A percentile compares a stretch with the other conserved stretches of the same genome.
Evolutionary conservation across 2,888 invertebrate genomes (phyloP).

Genomic region (Oligia fasciuncula): DNA sequence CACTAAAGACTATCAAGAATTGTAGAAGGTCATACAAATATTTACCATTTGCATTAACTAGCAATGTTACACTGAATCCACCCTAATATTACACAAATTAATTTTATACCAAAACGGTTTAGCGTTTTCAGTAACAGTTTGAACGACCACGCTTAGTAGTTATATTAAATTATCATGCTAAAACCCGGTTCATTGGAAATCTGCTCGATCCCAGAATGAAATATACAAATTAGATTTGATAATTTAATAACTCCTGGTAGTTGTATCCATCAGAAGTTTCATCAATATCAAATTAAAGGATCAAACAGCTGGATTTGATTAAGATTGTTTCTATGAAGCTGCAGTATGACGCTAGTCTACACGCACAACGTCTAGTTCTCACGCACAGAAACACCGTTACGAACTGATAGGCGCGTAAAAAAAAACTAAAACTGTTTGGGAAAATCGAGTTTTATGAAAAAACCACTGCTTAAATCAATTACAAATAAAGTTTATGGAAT

Average conservation of each 20-base stretch:
- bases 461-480: no score
- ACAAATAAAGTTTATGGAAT: no score
- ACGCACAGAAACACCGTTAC: no score
- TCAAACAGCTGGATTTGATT: neutral
- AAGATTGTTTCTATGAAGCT: neutral
- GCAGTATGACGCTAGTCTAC: no score
- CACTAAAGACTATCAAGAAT: neutral
- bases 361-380: no score
- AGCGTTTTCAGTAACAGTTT: neutral
- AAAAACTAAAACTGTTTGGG: no score
- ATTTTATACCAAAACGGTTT: slow-evolving; percentile 5
- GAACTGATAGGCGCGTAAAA: no score
- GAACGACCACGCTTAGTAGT: neutral
- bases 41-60: neutral
- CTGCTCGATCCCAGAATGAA: neutral
- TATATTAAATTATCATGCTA: neutral
- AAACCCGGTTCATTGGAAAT: neutral
- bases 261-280: neutral
- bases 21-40: neutral
- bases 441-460: no score
- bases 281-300: neutral
- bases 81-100: neutral
- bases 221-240: slow-evolving; percentile 1
- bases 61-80: neutral
- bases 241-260: neutral